Conservation (phyloP, 2,888 invertebrate genomes). For the Polydrusus cervinus region DNA sequence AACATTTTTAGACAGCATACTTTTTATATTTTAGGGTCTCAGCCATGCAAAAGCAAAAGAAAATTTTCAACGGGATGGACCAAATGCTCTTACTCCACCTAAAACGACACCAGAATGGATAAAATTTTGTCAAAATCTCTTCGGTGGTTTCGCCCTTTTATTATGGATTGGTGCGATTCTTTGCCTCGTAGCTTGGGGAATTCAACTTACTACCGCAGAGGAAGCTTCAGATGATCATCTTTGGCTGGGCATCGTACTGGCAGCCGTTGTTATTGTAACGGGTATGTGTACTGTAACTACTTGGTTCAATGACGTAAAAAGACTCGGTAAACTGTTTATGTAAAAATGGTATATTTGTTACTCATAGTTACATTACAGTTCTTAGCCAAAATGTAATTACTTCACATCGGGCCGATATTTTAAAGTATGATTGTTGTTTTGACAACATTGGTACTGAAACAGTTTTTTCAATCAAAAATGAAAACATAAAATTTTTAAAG, state of each 20-base stretch:
- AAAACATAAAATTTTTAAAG: too few species aligned
- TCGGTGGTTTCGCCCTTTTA: slow-evolving; percentile 96
- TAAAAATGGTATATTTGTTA: too few species aligned
- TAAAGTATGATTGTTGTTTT: too few species aligned
- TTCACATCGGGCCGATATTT: too few species aligned
- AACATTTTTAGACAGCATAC: background rate
- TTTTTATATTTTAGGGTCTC: slow-evolving; percentile 82
- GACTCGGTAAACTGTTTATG: too few species aligned
- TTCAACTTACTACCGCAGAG: slow-evolving; percentile 93
- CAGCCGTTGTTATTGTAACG: slow-evolving; percentile 97
- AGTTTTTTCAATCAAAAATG: too few species aligned
- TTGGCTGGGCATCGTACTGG: slow-evolving; percentile 95
- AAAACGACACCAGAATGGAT: slow-evolving; percentile 99
- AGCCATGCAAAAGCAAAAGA: slow-evolving; percentile 97
- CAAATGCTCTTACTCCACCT: slow-evolving; percentile 96
- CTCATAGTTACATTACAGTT: too few species aligned
- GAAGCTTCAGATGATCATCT: slow-evolving; percentile 97
- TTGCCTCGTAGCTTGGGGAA: slow-evolving; percentile 97
- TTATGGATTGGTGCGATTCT: slow-evolving; percentile 98
- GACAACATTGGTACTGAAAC: too few species aligned
- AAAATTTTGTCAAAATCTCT: slow-evolving; percentile 98
- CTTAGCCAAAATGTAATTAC: too few species aligned
- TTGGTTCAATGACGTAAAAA: too few species aligned
- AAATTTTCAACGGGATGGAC: slow-evolving; percentile 95
- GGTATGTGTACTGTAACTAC: slow-evolving; percentile 77